Evolutionary conservation across 2,113 vertebrate genomes (phyloP), one percentile per base, ranked within the genome.

Genomic region (Cynoglossus semilaevis): DNA sequence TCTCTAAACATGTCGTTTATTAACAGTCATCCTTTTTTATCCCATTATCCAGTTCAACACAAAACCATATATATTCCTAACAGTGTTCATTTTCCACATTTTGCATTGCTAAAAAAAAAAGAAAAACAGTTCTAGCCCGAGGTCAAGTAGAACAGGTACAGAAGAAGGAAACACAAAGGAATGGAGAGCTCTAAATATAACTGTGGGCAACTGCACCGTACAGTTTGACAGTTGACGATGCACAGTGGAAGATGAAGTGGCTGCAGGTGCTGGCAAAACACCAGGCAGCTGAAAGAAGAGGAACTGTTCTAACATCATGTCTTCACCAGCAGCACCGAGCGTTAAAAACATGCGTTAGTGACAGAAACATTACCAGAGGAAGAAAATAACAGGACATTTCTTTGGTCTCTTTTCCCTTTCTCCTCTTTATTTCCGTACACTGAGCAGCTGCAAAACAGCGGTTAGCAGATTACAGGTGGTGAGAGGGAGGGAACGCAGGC

Each of bases 401-500:
- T 29, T 15, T 34, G 19, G 13, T 49, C 15, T 1, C 17, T 3
- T 41, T 41, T 12, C 15, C 38, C 29, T 3, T 2, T 2, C n/a
- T 2, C 19, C n/a, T 40, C 13, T 35, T 12, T 73, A 15, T 67
- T 62, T 53, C 69, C 37, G 22, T 29, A 29, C 65, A 5, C 40
- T 2, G 49, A 85, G 60, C 52, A 79, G 67, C 72, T 79, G 60
- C 45, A 35, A 60, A 74, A 68, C 70, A 72, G 10, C 29, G 1
- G 64, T 58, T 57, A 76, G 52, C 52, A 72, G 60, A 77, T 68
- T 79, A 74, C 78, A 81, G 78, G 74, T 74, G 72, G 61, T 37
- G 72, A 59, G 47, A 40, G 29, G 49, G 43, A 51, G 35, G 11
- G 41, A 48, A 36, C 18, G 19, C 12, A 9, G 18, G 15, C 4